Percentiles rank a stretch among this genome's conserved stretches.
Conservation (phyloP, 2,888 invertebrate genomes). For the Dynastes maya region DNA sequence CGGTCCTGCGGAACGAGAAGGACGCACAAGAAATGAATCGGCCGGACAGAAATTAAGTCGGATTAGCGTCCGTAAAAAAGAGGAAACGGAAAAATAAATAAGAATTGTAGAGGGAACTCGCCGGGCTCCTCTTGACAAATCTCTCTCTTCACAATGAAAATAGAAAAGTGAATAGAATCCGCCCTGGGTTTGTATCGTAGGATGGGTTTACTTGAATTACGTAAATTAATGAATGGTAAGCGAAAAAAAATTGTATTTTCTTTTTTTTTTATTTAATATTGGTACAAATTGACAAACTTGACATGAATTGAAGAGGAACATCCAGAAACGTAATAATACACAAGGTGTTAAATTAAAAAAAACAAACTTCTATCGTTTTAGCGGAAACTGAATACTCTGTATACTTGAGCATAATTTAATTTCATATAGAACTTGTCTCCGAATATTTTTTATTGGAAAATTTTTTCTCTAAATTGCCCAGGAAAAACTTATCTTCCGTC, state of each 20-base stretch:
- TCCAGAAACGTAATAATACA: no score
- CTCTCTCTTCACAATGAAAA: slow-evolving; percentile 24
- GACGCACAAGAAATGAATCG: slow-evolving; percentile 39
- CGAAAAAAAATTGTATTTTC: not conserved
- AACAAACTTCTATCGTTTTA: no score
- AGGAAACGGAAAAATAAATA: slow-evolving; percentile 71
- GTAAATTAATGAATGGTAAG: not conserved
- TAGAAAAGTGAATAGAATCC: not conserved
- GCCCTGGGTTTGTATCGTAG: slow-evolving; percentile 10
- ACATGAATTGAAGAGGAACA: no score
- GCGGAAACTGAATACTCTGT: no score
- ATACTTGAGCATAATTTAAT: no score
- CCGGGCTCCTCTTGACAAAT: slow-evolving; percentile 43
- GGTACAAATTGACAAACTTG: not conserved
- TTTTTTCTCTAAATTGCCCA: no score
- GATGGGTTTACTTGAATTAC: not conserved
- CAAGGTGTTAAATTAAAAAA: no score
- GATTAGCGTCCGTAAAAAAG: slow-evolving; percentile 61
- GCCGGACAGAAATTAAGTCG: slow-evolving; percentile 47
- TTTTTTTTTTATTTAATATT: not conserved
- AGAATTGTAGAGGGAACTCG: slow-evolving; percentile 61
- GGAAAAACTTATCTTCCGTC: not conserved
- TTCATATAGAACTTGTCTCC: no score
- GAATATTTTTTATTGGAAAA: no score
- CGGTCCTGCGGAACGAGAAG: slow-evolving; percentile 15